These are phyloP conservation scores for Liolophura sinensis DNA, from an alignment of 1,140 invertebrate genomes.

Conservation along the genomic window DNA sequence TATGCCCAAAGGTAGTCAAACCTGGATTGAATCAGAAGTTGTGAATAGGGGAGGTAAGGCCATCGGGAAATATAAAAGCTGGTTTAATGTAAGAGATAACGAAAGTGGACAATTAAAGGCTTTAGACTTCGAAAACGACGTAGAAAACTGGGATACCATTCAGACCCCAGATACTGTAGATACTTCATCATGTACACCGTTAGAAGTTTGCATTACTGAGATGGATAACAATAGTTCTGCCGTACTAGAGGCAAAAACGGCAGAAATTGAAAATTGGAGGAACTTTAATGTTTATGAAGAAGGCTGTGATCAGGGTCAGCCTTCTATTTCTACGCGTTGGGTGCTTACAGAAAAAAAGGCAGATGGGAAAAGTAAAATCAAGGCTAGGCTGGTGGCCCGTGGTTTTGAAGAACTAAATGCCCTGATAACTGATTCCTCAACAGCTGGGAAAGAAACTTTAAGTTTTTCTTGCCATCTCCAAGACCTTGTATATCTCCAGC, in stretches of 20 bases:
- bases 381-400: constrained; percentile 1
- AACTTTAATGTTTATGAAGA: constrained; percentile 14
- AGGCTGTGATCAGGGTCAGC: constrained; percentile 2
- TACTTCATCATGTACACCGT: no score
- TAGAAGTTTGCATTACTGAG: no score
- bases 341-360: constrained; percentile 9
- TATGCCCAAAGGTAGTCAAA: neutral
- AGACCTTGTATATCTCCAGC: neutral
- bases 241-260: no score
- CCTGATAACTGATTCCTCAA: neutral
- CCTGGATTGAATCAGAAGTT: neutral
- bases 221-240: no score
- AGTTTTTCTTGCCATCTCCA: neutral
- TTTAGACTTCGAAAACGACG: no score
- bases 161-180: no score
- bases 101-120: neutral
- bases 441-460: neutral
- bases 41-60: neutral
- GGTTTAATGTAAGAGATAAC: constrained; percentile 1
- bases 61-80: constrained; percentile 1
- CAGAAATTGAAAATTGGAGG: constrained; percentile 13
- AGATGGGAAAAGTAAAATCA: constrained; percentile 8
- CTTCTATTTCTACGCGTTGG: constrained; percentile 16
- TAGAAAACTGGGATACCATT: no score
- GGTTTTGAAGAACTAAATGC: neutral